Evolutionary conservation across 2,888 invertebrate genomes (phyloP), one percentile per base, ranked within the genome.

Genomic region (Amphipyra tragopoginis): DNA sequence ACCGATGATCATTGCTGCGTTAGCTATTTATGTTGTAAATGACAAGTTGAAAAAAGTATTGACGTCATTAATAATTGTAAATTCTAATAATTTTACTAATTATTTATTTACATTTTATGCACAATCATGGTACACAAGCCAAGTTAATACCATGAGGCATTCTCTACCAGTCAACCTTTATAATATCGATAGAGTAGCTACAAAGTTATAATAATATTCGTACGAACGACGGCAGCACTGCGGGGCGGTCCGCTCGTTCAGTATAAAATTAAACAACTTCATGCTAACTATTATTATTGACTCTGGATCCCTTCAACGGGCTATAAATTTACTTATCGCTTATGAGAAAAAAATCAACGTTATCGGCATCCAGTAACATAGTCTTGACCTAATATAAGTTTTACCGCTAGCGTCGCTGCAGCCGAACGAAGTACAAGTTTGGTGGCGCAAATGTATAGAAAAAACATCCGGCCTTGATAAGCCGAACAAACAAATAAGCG

Each of bases 391-490:
- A 90, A 91, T 91, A 92, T 88, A 85, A 86, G 81, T 90, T 90
- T 90, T 90, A 90, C 88, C 86, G 90, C 90, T 87, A 85, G 82
- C 85, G 86, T 84, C 83, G 88, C 77, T 90, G 91, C 90, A 90
- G 77, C 84, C 84, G 86, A 83, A 84, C 91, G 87, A 90, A 90
- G 89, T 90, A 91, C 87, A 86, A 89, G 83, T 90, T 90, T 90
- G 86, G 89, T 93, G 91, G 90, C 91, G 90, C 90, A 92, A 92
- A 93, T 92, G 87, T 93, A 93, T 92, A 92, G 89, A 94, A 94
- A 93, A 94, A 94, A 94, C 94, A 94, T 94, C 94, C 94, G 94
- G 94, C 90, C 90, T 90, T 93, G 94, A 94, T 94, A 94, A 94
- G 92, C 88, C 85, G 88, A 90, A 92, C 93, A 92, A 93, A 94